Evolutionary conservation across 2,113 vertebrate genomes (phyloP), one percentile per base, ranked within the genome.

Genomic region (Harpagus bidentatus): DNA sequence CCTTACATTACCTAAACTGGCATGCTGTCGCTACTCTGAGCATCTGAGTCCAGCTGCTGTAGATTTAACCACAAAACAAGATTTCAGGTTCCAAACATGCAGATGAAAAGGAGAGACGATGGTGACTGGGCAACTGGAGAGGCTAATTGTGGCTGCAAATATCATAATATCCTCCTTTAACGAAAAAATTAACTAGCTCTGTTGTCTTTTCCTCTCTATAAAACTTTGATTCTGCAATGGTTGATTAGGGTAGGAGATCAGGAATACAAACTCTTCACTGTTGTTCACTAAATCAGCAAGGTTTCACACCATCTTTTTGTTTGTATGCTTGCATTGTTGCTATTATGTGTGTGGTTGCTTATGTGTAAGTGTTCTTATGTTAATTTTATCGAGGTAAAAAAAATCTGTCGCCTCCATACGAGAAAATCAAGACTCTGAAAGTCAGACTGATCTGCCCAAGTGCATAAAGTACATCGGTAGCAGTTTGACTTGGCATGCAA

Each of bases 1-100:
- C 16, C 26, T 79, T 31, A 31, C 0, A 0, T 71, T 31, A 10
- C 1, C 0, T 42, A 66, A 59, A 1, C 9, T 62, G 56, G 5
- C 2, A 1, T 19, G 23, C 8, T 2, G 3, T 25, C 53, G 36
- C 45, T 43, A 2, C 16, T 73, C 28, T 11, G 31, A 22, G 1
- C 3, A 0, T 38, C 38, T 55, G 21, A 43, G 50, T 28, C 48
- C 11, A 1, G 0, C 2, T 47, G 21, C 55, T 74, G 7, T 16
- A 34, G 69, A 13, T 3, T 43, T 80, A 53, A 0, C 11, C 10
- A 36, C 71, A 8, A 47, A 83, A 58, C 7, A 31, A 77, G 25
- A 58, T 59, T 77, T 25, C 43, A 53, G 22, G 17, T 63, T 90
- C 72, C 47, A 31, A 58, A 81, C 18, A 2, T 48, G 7, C 3